Evolutionary conservation across 2,888 invertebrate genomes (phyloP), one percentile per base, ranked within the genome.

Genomic region (Lepidocyrtoides sp.): DNA sequence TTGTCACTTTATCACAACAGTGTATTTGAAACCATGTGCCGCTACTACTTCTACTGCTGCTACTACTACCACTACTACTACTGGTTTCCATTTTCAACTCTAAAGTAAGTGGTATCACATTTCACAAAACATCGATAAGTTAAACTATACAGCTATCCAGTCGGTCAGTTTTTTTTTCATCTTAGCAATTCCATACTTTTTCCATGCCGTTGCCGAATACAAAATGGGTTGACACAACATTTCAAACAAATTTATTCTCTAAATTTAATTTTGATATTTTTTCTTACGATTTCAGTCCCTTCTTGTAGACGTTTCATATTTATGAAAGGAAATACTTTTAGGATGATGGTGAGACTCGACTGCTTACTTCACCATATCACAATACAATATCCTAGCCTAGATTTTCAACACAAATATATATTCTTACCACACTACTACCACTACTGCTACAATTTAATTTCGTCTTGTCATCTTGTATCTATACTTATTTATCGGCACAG

Each of bases 311-410:
- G 48, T 44, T 72, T 44, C 72, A 72, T 72, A 72, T 72, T 72
- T 72, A 72, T 72, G 72, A 72, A 72, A 44, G 72, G 72, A 72
- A 72, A 48, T 72, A 72, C 48, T 72, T 72, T 72, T 72, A 44
- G 44, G 29, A 72, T 44, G 72, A 72, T 72, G 72, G n/a, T n/a
- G n/a, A n/a, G n/a, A n/a, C n/a, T n/a, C n/a, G n/a, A n/a, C n/a
- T 57, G 12, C 14, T 23, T 60, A 44, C n/a, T 12, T 44, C 20
- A 23, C 26, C n/a, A 10, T 69, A n/a, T 23, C n/a, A n/a, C n/a
- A n/a, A n/a, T n/a, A n/a, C n/a, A n/a, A n/a, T n/a, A n/a, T n/a
- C n/a, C n/a, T n/a, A n/a, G n/a, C n/a, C n/a, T n/a, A n/a, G n/a
- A n/a, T n/a, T n/a, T n/a, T n/a, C n/a, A n/a, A n/a, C n/a, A n/a